Base-by-base conservation (phyloP, 1,140 invertebrate species). In the Stegodyphus dumicola region DNA sequence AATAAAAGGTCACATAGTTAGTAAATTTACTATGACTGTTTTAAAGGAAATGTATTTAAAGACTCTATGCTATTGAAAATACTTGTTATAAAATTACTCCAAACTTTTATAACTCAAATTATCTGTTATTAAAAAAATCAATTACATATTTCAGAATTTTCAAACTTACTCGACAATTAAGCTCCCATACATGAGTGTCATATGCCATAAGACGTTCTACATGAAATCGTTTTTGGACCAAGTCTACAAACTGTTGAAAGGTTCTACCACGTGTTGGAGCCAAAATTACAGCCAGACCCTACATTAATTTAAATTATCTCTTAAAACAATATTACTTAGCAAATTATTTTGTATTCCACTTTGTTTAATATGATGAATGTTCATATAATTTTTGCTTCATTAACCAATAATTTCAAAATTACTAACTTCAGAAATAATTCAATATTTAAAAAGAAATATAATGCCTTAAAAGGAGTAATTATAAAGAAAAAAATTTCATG, bases 251-350 rank as follows among this genome's bases (percentile, higher is more conserved):
- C 73, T 92, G 92, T 56, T 94, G 92, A 79, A 96, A 92, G 15
- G 95, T 95, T 87, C 92, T 91, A 0, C 94, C 94, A 60, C 95
- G 92, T 79, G 92, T 91, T 6, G 95, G 95, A 10, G 95, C 95
- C 93, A 95, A 95, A 15, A 96, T 92, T 67, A 95, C 90, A 1
- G 93, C 94, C 17, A 93, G 85, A 2, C 95, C 95, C 90, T 91
- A 87, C 73, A 81, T 74, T 69, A 33, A 33, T 33, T 33, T 33
- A 33, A 33, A 33, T 33, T 33, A 33, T 81, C 73, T 79, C 33
- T 67, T 56, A 18, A 71, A 77, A 70, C 17, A 74, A 49, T 48
- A 87, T n/a, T 13, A 17, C 10, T 10, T 53, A 77, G n/a, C 33
- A 33, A 33, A 33, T 33, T 33, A 33, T 33, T 33, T 33, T 33